Conservation (phyloP, 2,113 vertebrate species). For the Halichoeres trimaculatus region DNA sequence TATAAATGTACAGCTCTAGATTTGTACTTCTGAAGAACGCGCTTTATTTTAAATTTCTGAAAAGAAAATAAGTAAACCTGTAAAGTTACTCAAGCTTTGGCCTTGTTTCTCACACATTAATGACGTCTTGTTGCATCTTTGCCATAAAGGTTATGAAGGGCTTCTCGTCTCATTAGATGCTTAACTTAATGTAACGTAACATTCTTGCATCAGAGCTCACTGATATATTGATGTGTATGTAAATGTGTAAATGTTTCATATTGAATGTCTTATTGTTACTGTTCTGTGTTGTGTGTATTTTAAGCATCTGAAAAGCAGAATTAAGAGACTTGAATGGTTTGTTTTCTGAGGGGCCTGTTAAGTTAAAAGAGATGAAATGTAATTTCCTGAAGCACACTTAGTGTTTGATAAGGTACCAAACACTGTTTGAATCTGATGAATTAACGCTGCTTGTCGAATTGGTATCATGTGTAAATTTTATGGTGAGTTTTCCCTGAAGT, state of each 20-base stretch:
- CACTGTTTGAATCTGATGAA: not conserved
- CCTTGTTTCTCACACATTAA: not conserved
- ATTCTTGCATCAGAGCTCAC: conserved; percentile 49
- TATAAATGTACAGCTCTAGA: not conserved
- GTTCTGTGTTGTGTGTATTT: conserved; percentile 55
- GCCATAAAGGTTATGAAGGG: conserved; percentile 34
- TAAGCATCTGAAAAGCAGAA: conserved; percentile 35
- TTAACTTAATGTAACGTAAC: conserved; percentile 41
- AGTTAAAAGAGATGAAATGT: conserved; percentile 20
- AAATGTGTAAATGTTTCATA: conserved; percentile 67
- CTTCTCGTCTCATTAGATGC: conserved; percentile 46
- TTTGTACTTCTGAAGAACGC: not conserved
- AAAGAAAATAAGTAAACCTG: too few relatives aligned
- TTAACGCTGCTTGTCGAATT: conserved; percentile 18
- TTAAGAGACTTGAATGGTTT: conserved; percentile 13
- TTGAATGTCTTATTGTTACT: conserved; percentile 72
- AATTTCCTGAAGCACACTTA: conserved; percentile 39
- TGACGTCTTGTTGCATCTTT: conserved; percentile 50
- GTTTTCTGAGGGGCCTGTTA: conserved; percentile 10
- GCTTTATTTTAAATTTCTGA: not conserved
- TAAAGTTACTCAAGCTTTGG: not conserved
- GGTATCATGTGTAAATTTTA: not conserved
- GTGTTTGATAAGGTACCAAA: not conserved
- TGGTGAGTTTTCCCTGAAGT: conserved; percentile 3
- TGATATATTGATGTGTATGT: conserved; percentile 65